Evolutionary conservation across 2,797 vertebrate species (phyloP), one percentile per base, ranked within the genome.

Genomic region (Pelobates cultripes): DNA sequence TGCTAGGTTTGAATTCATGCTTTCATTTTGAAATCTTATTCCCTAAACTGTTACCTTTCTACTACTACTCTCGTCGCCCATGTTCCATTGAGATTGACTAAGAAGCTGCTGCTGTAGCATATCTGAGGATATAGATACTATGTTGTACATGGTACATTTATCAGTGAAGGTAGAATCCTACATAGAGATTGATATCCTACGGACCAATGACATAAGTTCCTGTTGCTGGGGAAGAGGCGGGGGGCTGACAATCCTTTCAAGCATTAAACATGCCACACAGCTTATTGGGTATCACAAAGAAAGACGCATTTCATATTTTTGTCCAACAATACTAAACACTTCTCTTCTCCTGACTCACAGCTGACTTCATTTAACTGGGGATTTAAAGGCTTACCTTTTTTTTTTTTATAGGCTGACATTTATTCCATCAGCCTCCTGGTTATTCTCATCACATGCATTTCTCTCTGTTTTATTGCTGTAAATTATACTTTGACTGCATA

Each of bases 311-410:
- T 51, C 43, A 76, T 66, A 64, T 76, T 63, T 64, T 60, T 64
- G 60, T 73, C 63, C 57, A 73, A 63, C 44, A 13, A 79, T 28
- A 7, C 63, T 51, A 43, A 73, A 73, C 61, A 67, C 43, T 44
- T 67, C 61, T 79, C 43, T 66, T 10, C 15, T 79, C 70, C 72
- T 45, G 51, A 72, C 9, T 66, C 61, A 51, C 7, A 63, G 55
- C 17, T 40, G 13, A 40, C 45, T 28, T 60, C 41, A 78, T 70
- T 61, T 71, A 60, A 28, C 43, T 44, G 53, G 43, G 69, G 69
- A 79, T 71, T 63, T 78, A 78, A 28, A 60, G 57, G 51, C 69
- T 78, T 70, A 28, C 76, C 10, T 70, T 70, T 53, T 17, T 70
- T 70, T 53, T 17, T 61, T 47, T 70, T 14, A 78, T 44, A 78